These are phyloP conservation scores for Rhegmatorhina hoffmannsi DNA, from an alignment of 2,113 vertebrate species.

Conservation along the genomic window DNA sequence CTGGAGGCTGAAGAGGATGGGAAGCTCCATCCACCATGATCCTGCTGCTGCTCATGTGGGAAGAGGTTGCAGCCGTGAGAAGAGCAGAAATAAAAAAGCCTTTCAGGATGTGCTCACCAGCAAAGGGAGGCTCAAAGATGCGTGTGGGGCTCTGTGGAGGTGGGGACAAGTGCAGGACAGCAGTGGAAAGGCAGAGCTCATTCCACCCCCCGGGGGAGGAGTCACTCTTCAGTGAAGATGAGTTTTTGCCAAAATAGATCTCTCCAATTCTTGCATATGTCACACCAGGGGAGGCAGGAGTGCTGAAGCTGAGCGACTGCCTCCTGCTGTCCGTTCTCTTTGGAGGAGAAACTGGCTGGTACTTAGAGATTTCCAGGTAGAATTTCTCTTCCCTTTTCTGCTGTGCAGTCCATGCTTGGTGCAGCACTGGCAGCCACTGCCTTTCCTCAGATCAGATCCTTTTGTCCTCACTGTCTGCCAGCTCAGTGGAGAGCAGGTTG, in stretches of 20 bases:
- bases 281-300: not conserved
- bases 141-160: not conserved
- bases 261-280: not conserved
- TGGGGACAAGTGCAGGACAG: not conserved
- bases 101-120: not conserved
- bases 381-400: not conserved
- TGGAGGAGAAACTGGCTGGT: not conserved
- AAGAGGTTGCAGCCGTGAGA: not conserved
- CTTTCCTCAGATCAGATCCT: not conserved
- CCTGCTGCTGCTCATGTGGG: not conserved
- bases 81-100: not conserved
- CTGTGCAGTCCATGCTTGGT: not conserved
- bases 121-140: fast-evolving
- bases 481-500: not conserved
- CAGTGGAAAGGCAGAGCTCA: not conserved
- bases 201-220: not conserved
- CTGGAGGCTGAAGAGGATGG: not conserved
- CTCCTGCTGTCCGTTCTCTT: not conserved
- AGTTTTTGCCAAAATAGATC: not conserved
- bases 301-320: not conserved
- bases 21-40: not conserved
- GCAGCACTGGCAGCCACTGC: not conserved
- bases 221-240: not conserved
- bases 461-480: not conserved
- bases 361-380: not conserved